phyloP scores from a whole-genome alignment of 2,113 vertebrate genomes.

The Theristicus caerulescens region DNA sequence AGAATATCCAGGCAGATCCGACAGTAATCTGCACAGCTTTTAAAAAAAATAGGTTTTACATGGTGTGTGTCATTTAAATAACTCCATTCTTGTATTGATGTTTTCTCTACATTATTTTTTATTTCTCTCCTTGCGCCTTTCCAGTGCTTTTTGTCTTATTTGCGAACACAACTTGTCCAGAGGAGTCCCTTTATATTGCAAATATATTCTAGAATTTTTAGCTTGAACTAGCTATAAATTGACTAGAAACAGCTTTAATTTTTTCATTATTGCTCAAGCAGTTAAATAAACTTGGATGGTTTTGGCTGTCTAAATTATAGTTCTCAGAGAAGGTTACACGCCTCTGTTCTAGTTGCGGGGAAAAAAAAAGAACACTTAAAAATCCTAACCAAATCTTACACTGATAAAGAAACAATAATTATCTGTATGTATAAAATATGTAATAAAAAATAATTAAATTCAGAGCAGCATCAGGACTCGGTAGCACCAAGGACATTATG shows the following conservation, averaged over 20 bases:
- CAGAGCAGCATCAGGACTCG: not conserved
- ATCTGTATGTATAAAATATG: not conserved
- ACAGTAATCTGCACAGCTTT: constrained; percentile 94
- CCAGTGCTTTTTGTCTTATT: not conserved
- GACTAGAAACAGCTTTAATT: not conserved
- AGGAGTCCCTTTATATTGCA: not conserved
- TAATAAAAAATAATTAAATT: not conserved
- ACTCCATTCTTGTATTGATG: not conserved
- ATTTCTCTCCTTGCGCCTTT: not conserved
- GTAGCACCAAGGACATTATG: not conserved
- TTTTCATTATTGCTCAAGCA: not conserved
- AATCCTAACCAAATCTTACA: not conserved
- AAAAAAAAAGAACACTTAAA: not conserved
- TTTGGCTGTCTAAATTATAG: not conserved
- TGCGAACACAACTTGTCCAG: not conserved
- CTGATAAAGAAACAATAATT: not conserved
- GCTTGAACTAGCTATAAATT: not conserved
- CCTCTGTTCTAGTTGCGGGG: not conserved
- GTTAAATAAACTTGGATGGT: not conserved
- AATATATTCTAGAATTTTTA: constrained; percentile 22
- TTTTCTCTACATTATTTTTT: not conserved
- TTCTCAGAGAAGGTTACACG: not conserved
- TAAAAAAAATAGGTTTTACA: constrained; percentile 98
- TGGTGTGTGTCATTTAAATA: constrained; percentile 76
- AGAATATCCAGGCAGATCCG: constrained; percentile 88